These are phyloP conservation scores for Tragelaphus oryx DNA, from an alignment of 2,797 vertebrate species.

Conservation along the genomic window DNA sequence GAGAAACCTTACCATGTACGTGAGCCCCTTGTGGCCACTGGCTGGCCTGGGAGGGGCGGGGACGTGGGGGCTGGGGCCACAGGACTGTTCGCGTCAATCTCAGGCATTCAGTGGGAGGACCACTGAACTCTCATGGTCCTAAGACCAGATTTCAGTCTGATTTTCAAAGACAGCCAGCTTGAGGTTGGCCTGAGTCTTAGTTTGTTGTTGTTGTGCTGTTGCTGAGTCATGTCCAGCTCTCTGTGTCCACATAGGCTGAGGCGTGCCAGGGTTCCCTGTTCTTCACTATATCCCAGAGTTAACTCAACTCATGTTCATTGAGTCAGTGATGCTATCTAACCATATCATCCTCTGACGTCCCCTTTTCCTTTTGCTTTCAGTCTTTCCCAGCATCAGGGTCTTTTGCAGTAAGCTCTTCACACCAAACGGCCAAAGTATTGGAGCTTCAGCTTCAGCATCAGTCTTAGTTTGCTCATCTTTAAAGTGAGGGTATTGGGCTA, in stretches of 20 bases:
- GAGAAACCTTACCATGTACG: constrained; percentile 99
- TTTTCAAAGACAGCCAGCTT: neutral
- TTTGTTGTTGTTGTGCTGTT: neutral
- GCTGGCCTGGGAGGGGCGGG: neutral
- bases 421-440: neutral
- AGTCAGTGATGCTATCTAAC: neutral
- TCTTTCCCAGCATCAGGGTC: neutral
- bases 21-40: neutral
- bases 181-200: accelerated
- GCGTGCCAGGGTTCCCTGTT: neutral
- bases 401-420: neutral
- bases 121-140: too few species aligned
- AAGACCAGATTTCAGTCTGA: neutral
- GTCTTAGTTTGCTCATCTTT: neutral
- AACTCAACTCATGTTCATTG: neutral
- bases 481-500: accelerated
- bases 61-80: neutral
- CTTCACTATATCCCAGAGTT: neutral
- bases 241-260: neutral
- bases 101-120: neutral
- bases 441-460: neutral
- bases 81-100: neutral
- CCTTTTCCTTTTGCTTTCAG: neutral
- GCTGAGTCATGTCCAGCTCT: neutral
- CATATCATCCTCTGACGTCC: neutral